Evolutionary conservation across 2,113 vertebrate genomes (phyloP).

Genomic region (Ginglymostoma cirratum): DNA sequence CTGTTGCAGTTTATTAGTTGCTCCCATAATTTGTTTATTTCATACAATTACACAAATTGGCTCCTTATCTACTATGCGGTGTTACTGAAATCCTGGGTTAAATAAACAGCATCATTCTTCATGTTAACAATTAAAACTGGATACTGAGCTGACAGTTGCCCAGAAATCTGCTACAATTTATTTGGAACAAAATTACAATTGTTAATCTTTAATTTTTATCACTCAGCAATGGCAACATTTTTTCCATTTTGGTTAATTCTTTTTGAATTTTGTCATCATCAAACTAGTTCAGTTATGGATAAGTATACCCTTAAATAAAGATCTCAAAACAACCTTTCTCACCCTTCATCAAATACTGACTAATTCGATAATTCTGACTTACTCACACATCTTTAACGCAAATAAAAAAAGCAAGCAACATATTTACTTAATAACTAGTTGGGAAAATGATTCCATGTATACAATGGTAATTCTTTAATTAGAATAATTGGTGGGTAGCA

Average conservation of each 20-base stretch:
- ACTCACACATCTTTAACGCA: neutral
- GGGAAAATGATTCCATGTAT: neutral
- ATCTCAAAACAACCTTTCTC: neutral
- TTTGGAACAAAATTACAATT: neutral
- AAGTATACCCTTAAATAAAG: neutral
- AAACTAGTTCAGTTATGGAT: neutral
- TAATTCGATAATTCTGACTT: neutral
- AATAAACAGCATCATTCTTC: neutral
- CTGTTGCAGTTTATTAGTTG: neutral
- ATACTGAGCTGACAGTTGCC: neutral
- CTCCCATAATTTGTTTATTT: neutral
- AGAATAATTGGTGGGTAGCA: conserved; percentile 16
- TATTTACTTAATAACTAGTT: conserved; percentile 22
- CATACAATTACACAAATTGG: neutral
- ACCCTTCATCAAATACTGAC: neutral
- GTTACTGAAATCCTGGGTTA: neutral
- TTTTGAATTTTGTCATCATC: neutral
- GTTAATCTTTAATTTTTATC: neutral
- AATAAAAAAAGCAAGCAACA: neutral
- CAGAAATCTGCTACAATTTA: neutral
- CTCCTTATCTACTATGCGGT: neutral
- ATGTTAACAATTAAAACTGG: neutral
- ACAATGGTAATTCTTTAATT: conserved; percentile 18
- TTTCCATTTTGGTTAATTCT: neutral
- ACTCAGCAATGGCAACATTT: neutral